Conservation (phyloP, 2,797 vertebrate species). For the Galagoides demidoff region DNA sequence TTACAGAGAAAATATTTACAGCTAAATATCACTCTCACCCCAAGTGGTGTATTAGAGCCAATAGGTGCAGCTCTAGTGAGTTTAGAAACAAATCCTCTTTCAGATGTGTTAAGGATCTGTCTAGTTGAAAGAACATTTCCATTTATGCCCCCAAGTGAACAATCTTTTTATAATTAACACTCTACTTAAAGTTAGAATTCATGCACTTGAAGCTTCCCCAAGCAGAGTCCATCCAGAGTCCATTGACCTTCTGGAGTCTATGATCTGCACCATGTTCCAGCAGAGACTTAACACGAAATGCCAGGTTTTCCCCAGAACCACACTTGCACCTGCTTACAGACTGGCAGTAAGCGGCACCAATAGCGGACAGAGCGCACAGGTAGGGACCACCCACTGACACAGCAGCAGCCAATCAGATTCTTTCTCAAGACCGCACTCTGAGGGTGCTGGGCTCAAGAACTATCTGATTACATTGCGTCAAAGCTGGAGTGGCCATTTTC, state of each 20-base stretch:
- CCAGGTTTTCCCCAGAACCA: neutral
- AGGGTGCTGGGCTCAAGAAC: neutral
- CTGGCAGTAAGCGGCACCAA: neutral
- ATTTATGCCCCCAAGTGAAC: neutral
- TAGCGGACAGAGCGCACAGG: rapidly evolving
- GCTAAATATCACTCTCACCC: neutral
- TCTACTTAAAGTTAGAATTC: neutral
- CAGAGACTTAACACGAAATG: neutral
- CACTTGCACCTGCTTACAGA: rapidly evolving
- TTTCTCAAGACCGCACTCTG: neutral
- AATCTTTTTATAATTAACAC: neutral
- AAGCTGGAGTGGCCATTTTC: neutral
- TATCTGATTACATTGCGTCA: neutral
- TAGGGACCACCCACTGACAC: neutral
- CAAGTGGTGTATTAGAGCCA: neutral
- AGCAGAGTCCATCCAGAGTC: neutral
- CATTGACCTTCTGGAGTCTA: neutral
- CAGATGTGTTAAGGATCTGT: neutral
- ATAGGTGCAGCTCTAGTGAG: neutral
- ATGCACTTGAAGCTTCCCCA: neutral
- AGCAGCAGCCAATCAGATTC: neutral
- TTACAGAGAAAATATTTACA: neutral
- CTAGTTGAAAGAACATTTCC: neutral
- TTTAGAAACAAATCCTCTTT: conserved; percentile 29
- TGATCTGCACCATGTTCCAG: rapidly evolving